phyloP scores from a whole-genome alignment of 1,140 invertebrate genomes.

The Psilanteris sp. region DNA sequence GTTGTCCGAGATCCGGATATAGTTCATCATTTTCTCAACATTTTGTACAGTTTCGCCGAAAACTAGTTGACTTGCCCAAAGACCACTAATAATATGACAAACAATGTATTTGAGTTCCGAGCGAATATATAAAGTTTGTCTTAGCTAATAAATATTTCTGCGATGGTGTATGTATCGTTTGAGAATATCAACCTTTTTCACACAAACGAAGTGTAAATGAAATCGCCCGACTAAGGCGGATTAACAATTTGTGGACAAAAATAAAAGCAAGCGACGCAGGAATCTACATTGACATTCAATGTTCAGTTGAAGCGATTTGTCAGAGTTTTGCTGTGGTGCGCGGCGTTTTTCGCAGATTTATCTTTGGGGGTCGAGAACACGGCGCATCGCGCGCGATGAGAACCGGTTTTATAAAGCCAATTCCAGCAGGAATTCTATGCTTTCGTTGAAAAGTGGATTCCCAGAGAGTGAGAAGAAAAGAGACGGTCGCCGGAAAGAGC shows the following conservation, averaged over 20 bases:
- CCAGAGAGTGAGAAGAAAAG: conserved; percentile 39
- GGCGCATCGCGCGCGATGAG: conserved; percentile 52
- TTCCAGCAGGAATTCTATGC: conserved; percentile 70
- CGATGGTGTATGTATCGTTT: too few relatives aligned
- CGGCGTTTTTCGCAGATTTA: conserved; percentile 66
- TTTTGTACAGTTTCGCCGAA: too few relatives aligned
- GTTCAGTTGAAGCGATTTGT: conserved; percentile 57
- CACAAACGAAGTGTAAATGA: not conserved
- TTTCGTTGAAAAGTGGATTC: conserved; percentile 73
- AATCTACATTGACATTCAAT: conserved; percentile 38
- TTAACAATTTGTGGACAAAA: conserved; percentile 7
- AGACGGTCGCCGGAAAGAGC: conserved; percentile 30
- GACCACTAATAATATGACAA: too few relatives aligned
- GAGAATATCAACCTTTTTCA: too few relatives aligned
- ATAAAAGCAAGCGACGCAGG: conserved; percentile 20
- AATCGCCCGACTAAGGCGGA: too few relatives aligned
- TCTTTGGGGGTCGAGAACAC: conserved; percentile 58
- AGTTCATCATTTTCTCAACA: too few relatives aligned
- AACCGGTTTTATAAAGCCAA: conserved; percentile 71
- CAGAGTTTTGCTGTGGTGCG: conserved; percentile 56
- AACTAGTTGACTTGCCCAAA: too few relatives aligned
- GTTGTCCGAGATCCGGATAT: too few relatives aligned
- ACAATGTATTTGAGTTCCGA: too few relatives aligned
- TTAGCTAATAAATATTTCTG: too few relatives aligned
- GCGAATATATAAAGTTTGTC: too few relatives aligned